Base-by-base conservation (phyloP, 2,888 invertebrate genomes). In the Heliconius erato region DNA sequence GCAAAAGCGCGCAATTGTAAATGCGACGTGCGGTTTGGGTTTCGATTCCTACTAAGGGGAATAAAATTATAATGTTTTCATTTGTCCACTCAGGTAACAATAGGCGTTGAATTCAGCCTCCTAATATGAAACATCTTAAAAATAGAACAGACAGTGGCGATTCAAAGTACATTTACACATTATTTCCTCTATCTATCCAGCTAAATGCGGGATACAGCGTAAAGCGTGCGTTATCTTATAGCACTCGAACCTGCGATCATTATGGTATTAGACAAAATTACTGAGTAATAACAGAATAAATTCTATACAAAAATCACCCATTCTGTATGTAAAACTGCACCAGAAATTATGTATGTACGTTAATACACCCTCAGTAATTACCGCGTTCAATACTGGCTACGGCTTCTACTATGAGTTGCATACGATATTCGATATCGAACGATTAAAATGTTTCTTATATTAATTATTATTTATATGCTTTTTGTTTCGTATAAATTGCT, bases 311-410 rank as follows among this genome's bases (percentile, higher is more conserved):
- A 72, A 49, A 63, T 11, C 23, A 59, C 23, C 5, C 2, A 16
- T 14, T 26, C 40, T 16, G 12, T 44, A n/a, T n/a, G n/a, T 72
- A 72, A 71, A 72, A 72, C 26, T 44, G 71, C 72, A 49, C 26
- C 44, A 44, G 44, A 44, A 26, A 72, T 72, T 26, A 26, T 72
- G 19, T 44, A 72, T 72, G 44, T 26, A 44, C 72, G 72, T 14
- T 26, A 72, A 72, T 72, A 44, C 72, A 72, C 44, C 72, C 72
- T 26, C 72, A 72, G 72, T 72, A 72, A 49, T 72, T 72, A 44
- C 72, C n/a, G 72, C 72, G 44, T 26, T 72, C 72, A 72, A 72
- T 72, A 72, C 72, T 49, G 72, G 26, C 72, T 49, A 7, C 26
- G 28, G 26, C 44, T 16, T 14, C n/a, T 71, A 72, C 72, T 72